These are phyloP conservation scores for Pachycephala philippinensis DNA, from an alignment of 2,113 vertebrate species.

Conservation along the genomic window DNA sequence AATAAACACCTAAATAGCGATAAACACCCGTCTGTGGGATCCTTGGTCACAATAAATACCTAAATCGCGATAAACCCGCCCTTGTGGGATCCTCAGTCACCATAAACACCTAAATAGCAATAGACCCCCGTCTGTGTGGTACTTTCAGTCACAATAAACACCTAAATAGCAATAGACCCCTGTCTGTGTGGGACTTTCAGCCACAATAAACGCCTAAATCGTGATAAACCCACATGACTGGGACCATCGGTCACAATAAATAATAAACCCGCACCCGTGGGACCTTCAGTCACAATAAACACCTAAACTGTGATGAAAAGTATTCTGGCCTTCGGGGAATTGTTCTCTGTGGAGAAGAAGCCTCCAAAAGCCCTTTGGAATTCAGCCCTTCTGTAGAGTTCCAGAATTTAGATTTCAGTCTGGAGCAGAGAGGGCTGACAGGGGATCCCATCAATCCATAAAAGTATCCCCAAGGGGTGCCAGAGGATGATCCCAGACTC, in stretches of 20 bases:
- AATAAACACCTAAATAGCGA: background rate
- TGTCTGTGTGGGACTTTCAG: fast-evolving
- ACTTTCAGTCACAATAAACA: too few relatives aligned
- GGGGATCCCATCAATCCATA: background rate
- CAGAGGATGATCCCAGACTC: background rate
- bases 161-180: too few relatives aligned
- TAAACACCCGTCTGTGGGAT: background rate
- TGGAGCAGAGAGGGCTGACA: background rate
- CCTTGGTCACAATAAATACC: fast-evolving
- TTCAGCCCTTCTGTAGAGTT: background rate
- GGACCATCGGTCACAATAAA: fast-evolving
- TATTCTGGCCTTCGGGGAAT: background rate
- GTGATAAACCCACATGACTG: fast-evolving
- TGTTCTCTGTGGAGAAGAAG: background rate
- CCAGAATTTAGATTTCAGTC: background rate
- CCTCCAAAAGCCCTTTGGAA: background rate
- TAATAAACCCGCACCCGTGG: background rate
- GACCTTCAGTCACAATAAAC: fast-evolving
- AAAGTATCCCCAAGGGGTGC: background rate
- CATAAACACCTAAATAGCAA: background rate
- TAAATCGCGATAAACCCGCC: background rate
- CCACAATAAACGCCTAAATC: background rate
- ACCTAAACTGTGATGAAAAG: background rate
- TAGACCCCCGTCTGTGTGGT: background rate
- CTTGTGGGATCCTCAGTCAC: background rate